These are phyloP conservation scores for Scrobipalpa costella DNA, from an alignment of 2,888 invertebrate species.

Conservation along the genomic window DNA sequence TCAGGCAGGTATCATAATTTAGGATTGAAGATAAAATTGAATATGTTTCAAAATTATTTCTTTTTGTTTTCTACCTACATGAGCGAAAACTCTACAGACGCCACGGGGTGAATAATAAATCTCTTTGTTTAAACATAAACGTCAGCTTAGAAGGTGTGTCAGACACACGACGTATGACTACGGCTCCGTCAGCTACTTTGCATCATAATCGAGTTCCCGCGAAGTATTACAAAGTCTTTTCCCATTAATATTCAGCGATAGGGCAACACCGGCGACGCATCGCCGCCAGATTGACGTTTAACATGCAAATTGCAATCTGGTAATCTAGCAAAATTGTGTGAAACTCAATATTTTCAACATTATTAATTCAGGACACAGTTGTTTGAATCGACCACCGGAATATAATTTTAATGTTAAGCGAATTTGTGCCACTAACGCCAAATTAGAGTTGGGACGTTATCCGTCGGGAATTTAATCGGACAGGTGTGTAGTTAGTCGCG, in stretches of 20 bases:
- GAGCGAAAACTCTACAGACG: not conserved
- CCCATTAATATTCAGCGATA: slow-evolving; percentile 79
- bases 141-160: slow-evolving; percentile 8
- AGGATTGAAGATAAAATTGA: not conserved
- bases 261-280: slow-evolving; percentile 72
- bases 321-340: slow-evolving; percentile 77
- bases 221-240: slow-evolving; percentile 80
- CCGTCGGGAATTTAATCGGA: slow-evolving; percentile 63
- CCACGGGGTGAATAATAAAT: not conserved
- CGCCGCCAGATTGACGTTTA: slow-evolving; percentile 76
- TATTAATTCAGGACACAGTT: slow-evolving; percentile 76
- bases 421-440: slow-evolving; percentile 72
- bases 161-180: slow-evolving; percentile 26
- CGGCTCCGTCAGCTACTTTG: slow-evolving; percentile 64
- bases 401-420: slow-evolving; percentile 79
- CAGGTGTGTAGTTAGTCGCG: slow-evolving; percentile 46
- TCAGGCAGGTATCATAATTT: not conserved
- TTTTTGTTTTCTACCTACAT: not conserved
- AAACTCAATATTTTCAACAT: slow-evolving; percentile 76
- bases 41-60: not conserved
- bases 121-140: slow-evolving; percentile 10
- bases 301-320: slow-evolving; percentile 80
- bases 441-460: slow-evolving; percentile 62
- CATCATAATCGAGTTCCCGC: slow-evolving; percentile 79
- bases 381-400: slow-evolving; percentile 72